phyloP scores from a whole-genome alignment of 1,140 invertebrate genomes.

The Drosophila nikananu region DNA sequence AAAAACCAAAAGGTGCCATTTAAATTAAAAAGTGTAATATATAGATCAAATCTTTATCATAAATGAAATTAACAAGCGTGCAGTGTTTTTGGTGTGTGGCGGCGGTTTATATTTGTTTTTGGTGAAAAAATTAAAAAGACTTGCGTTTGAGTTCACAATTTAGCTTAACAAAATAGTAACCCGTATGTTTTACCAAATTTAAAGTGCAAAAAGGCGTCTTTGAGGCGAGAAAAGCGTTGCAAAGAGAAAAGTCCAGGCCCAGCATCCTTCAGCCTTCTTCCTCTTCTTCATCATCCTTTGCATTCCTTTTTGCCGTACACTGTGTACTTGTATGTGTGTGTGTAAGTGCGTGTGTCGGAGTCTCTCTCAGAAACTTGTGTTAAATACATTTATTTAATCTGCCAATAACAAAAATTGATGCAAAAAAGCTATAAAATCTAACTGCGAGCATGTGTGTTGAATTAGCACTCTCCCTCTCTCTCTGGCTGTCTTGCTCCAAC shows the following conservation, averaged over 20 bases:
- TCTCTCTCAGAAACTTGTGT: conserved; percentile 36
- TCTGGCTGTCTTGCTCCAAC: conserved; percentile 13
- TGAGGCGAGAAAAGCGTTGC: conserved; percentile 3
- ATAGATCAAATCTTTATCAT: not conserved
- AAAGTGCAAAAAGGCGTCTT: not conserved
- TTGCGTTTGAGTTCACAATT: not conserved
- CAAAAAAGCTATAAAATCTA: conserved; percentile 19
- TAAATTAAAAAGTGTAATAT: not conserved
- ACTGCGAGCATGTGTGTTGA: conserved; percentile 14
- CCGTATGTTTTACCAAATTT: not conserved
- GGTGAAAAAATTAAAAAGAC: not conserved
- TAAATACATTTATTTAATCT: conserved; percentile 30
- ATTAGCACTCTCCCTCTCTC: conserved; percentile 25
- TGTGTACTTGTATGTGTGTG: conserved; percentile 19
- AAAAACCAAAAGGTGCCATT: not conserved
- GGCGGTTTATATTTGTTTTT: conserved; percentile 7
- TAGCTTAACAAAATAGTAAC: not conserved
- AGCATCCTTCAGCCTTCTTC: conserved; percentile 65
- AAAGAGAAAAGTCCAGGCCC: conserved; percentile 25
- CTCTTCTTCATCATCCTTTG: conserved; percentile 32
- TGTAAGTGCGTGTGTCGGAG: conserved; percentile 26
- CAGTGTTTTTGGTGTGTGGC: not conserved
- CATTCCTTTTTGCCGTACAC: conserved; percentile 34
- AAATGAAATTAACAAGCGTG: not conserved
- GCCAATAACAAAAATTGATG: conserved; percentile 43